Percentiles rank a stretch among this genome's conserved stretches.
Evolutionary conservation across 2,797 vertebrate genomes (phyloP).

Genomic region (Balearica regulorum): DNA sequence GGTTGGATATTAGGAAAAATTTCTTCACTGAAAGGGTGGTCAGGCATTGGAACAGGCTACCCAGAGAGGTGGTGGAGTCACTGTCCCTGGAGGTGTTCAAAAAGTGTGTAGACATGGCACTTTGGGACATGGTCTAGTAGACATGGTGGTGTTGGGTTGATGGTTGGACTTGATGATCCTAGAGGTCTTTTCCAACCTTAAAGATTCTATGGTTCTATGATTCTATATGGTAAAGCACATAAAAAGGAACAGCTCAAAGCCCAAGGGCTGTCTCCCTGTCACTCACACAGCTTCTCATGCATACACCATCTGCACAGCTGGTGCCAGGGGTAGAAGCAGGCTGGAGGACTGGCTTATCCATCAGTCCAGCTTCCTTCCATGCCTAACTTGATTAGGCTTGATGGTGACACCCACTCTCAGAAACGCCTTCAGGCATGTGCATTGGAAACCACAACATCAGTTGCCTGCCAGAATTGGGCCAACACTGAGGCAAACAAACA

Average conservation of each 20-base stretch:
- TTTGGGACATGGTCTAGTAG: too few relatives aligned
- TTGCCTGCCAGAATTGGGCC: background rate
- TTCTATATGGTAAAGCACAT: background rate
- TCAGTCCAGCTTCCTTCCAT: background rate
- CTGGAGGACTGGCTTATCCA: background rate
- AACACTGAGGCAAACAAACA: background rate
- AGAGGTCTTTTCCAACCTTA: too few relatives aligned
- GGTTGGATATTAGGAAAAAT: too few relatives aligned
- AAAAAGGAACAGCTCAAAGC: background rate
- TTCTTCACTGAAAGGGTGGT: too few relatives aligned
- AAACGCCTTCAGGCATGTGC: fast-evolving
- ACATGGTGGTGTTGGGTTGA: too few relatives aligned
- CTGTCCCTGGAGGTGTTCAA: too few relatives aligned
- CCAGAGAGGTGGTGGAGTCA: too few relatives aligned
- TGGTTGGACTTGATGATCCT: too few relatives aligned
- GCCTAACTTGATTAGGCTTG: background rate
- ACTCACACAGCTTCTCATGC: background rate
- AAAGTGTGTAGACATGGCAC: too few relatives aligned
- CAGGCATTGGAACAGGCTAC: too few relatives aligned
- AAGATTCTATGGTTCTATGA: too few relatives aligned
- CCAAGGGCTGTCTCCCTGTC: background rate
- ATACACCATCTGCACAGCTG: background rate
- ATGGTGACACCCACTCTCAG: background rate
- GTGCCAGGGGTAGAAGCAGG: too few relatives aligned
- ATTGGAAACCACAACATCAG: background rate